A percentile compares a stretch with the other conserved stretches of the same genome.
These are phyloP conservation scores for Nautilus pompilius DNA, from an alignment of 1,140 invertebrate genomes.

Conservation along the genomic window DNA sequence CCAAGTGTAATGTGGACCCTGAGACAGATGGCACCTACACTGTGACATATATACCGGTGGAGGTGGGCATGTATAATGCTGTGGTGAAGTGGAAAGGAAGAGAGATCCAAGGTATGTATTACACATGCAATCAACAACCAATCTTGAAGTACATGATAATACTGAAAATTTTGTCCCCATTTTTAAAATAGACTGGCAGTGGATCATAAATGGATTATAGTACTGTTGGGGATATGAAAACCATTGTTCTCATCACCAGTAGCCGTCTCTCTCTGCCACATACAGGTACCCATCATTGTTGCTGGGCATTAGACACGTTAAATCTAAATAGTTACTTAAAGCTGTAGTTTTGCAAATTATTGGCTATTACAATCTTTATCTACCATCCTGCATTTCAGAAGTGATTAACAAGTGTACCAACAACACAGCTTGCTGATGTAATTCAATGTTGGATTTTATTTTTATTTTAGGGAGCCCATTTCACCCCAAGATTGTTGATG, in stretches of 20 bases:
- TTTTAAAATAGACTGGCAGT: background rate
- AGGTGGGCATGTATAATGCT: conserved; percentile 73
- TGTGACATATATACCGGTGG: conserved; percentile 68
- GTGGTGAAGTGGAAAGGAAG: conserved; percentile 71
- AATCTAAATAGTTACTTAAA: too few species aligned
- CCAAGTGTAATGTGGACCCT: conserved; percentile 60
- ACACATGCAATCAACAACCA: background rate
- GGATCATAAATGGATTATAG: background rate
- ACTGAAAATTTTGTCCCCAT: background rate
- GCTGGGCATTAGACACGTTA: too few species aligned
- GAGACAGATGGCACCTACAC: conserved; percentile 63
- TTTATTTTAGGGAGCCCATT: conserved; percentile 65
- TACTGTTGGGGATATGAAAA: background rate
- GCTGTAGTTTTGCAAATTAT: too few species aligned
- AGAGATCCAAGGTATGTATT: conserved; percentile 58
- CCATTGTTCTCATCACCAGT: background rate
- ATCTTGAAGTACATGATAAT: background rate
- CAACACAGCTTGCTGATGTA: too few species aligned
- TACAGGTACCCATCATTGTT: too few species aligned
- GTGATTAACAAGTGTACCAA: too few species aligned
- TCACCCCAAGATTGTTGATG: conserved; percentile 70
- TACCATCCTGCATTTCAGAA: too few species aligned
- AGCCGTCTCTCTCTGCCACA: background rate
- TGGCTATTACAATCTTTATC: too few species aligned
- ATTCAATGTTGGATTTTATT: background rate